A percentile compares a stretch with the other conserved stretches of the same genome.
Evolutionary conservation across 1,140 invertebrate genomes (phyloP).

Genomic region (Ectropis grisescens): DNA sequence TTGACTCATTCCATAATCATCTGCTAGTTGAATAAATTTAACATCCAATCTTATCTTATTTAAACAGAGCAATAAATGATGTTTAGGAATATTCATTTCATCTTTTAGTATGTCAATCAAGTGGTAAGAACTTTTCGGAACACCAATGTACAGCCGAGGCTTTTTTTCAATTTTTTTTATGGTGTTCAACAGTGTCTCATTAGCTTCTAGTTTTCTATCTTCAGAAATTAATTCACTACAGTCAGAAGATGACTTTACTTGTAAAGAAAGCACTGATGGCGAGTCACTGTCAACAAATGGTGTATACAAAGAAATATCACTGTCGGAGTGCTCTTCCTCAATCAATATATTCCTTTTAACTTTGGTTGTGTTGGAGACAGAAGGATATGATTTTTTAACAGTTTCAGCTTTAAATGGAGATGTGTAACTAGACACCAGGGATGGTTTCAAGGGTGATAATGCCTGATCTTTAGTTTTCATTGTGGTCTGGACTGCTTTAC

Average conservation of each 20-base stretch:
- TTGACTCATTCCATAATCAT: conserved; percentile 11
- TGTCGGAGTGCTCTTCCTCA: too few species aligned
- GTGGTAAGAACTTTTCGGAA: too few species aligned
- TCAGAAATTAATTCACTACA: conserved; percentile 14
- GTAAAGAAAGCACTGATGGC: too few species aligned
- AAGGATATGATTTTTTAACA: too few species aligned
- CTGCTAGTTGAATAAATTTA: conserved; percentile 7
- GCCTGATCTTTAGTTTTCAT: conserved; percentile 2
- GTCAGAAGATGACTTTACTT: conserved; percentile 14
- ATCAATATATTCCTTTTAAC: too few species aligned
- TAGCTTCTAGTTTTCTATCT: too few species aligned
- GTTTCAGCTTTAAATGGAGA: too few species aligned
- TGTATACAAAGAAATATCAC: too few species aligned
- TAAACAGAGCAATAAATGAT: conserved; percentile 13
- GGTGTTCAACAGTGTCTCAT: too few species aligned
- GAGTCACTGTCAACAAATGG: too few species aligned
- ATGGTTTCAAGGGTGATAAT: conserved; percentile 10
- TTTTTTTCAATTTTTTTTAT: conserved; percentile 12
- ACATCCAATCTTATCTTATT: conserved; percentile 17
- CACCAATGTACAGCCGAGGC: conserved; percentile 10
- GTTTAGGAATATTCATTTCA: conserved; percentile 11
- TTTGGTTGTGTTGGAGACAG: too few species aligned
- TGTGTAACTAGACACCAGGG: conserved; percentile 7
- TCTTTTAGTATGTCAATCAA: too few species aligned
- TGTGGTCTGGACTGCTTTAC: conserved; percentile 1